Conservation (phyloP, 2,113 vertebrate species). For the Odobenus rosmarus region DNA sequence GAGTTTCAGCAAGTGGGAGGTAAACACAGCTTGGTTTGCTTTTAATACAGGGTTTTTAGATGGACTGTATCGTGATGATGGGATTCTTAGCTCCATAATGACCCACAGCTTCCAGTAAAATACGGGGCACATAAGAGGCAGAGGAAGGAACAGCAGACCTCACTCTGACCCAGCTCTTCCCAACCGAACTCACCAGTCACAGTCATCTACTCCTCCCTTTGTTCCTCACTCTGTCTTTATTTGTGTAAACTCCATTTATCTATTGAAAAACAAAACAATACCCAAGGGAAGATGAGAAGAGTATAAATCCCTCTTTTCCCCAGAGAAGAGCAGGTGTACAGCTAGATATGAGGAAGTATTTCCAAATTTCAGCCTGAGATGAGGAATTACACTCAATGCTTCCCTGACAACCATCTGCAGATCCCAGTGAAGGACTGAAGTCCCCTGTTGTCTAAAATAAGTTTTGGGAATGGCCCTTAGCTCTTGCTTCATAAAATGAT, state of each 20-base stretch:
- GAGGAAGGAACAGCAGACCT: neutral
- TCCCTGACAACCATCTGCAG: constrained; percentile 34
- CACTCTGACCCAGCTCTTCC: neutral
- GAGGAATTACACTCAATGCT: neutral
- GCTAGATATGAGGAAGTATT: constrained; percentile 65
- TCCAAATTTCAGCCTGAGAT: constrained; percentile 63
- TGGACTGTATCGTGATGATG: neutral
- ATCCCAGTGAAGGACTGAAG: neutral
- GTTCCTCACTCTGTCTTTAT: constrained; percentile 47
- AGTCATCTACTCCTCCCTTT: neutral
- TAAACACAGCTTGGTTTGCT: neutral
- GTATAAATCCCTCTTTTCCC: constrained; percentile 50
- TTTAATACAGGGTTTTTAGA: constrained; percentile 52
- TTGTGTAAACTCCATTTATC: constrained; percentile 39
- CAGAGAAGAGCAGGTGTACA: constrained; percentile 43
- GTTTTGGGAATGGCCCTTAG: neutral
- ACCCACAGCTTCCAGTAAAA: constrained; percentile 44
- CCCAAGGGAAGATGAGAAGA: constrained; percentile 50
- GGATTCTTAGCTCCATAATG: constrained; percentile 11
- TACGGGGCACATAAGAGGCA: neutral
- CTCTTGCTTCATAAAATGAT: constrained; percentile 4
- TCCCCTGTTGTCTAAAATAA: neutral
- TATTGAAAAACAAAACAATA: constrained; percentile 33
- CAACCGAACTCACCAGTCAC: neutral
- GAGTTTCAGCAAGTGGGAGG: constrained; percentile 46